Evolutionary conservation across 2,113 vertebrate species (phyloP).

Genomic region (Chaetorhynchus papuensis): DNA sequence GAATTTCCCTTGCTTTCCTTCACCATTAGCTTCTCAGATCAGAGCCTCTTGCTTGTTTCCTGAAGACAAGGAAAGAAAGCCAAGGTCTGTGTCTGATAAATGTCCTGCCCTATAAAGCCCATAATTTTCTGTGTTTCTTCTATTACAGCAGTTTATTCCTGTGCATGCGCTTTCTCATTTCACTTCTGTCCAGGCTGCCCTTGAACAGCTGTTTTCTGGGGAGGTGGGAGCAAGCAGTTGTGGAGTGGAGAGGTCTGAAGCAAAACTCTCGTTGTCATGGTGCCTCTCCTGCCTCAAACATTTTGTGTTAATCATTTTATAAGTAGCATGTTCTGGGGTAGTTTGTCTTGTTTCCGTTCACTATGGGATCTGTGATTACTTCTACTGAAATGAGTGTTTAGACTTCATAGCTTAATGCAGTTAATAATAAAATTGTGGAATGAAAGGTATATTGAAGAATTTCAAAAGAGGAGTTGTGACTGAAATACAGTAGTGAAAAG

Average conservation of each 20-base stretch:
- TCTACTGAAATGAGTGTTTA: background rate
- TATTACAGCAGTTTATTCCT: background rate
- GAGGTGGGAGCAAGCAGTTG: background rate
- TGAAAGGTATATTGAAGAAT: conserved; percentile 28
- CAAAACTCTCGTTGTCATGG: background rate
- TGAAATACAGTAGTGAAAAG: conserved; percentile 11
- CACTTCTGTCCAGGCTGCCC: background rate
- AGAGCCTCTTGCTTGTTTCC: background rate
- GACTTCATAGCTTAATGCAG: background rate
- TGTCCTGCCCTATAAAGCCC: background rate
- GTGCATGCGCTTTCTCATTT: background rate
- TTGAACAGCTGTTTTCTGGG: background rate
- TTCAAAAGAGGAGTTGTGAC: conserved; percentile 31
- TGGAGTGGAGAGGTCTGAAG: background rate
- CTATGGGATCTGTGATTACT: background rate
- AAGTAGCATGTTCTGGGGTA: background rate
- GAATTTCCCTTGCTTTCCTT: background rate
- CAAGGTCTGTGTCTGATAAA: background rate
- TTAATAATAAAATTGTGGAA: background rate
- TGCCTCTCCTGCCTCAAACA: background rate
- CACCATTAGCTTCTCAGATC: background rate
- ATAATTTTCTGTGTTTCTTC: background rate
- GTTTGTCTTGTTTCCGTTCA: background rate
- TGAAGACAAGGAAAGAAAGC: background rate
- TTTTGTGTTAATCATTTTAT: background rate